phyloP scores from a whole-genome alignment of 2,888 invertebrate genomes.

The Protodeltote pygarga region DNA sequence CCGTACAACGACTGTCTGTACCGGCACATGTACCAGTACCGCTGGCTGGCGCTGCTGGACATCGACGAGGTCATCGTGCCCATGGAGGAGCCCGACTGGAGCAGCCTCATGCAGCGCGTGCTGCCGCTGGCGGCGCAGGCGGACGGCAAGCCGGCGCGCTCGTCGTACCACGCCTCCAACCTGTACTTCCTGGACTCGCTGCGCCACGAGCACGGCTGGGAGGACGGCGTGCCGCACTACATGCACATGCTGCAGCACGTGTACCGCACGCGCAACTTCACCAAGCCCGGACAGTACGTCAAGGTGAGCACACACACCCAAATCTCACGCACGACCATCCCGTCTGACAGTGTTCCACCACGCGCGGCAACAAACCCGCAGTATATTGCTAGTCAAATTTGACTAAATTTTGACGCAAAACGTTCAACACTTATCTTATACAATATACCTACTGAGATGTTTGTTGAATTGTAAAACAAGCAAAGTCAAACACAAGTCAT shows the following conservation, averaged over 20 bases:
- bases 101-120: slow-evolving; percentile 91
- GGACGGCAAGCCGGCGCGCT: slow-evolving; percentile 85
- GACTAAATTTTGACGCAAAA: too few relatives aligned
- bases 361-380: too few relatives aligned
- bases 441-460: too few relatives aligned
- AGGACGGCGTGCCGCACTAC: slow-evolving; percentile 93
- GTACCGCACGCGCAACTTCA: slow-evolving; percentile 95
- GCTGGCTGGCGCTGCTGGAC: slow-evolving; percentile 96
- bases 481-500: too few relatives aligned
- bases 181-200: slow-evolving; percentile 97
- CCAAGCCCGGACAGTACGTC: slow-evolving; percentile 96
- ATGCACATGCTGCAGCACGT: slow-evolving; percentile 98
- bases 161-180: slow-evolving; percentile 95
- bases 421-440: too few relatives aligned
- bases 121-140: slow-evolving; percentile 88
- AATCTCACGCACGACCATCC: neutral
- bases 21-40: slow-evolving; percentile 95
- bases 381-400: too few relatives aligned
- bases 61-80: slow-evolving; percentile 98
- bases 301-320: slow-evolving; percentile 76
- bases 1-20: slow-evolving; percentile 99
- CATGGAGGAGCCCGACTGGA: slow-evolving; percentile 91
- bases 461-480: too few relatives aligned
- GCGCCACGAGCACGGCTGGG: slow-evolving; percentile 92
- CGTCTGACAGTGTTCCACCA: too few relatives aligned